A percentile compares a stretch with the other conserved stretches of the same genome.
These are phyloP conservation scores for Chaunax sp. DNA, from an alignment of 2,797 vertebrate species.

Conservation along the genomic window DNA sequence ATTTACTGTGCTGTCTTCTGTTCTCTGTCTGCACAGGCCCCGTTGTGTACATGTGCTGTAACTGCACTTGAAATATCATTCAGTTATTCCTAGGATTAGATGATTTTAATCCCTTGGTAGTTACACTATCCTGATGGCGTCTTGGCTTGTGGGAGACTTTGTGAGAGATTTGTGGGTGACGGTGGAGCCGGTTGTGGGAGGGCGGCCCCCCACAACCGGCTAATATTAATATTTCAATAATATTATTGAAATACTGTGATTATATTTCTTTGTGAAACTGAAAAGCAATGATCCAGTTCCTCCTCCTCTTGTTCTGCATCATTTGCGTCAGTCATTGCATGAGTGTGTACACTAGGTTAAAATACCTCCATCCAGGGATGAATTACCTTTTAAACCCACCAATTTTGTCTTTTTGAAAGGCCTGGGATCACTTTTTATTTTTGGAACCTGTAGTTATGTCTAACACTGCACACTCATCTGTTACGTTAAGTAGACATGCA, in stretches of 20 bases:
- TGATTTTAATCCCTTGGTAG: too few relatives aligned
- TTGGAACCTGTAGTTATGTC: slow-evolving; percentile 34
- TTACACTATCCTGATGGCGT: too few relatives aligned
- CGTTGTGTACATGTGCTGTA: slow-evolving; percentile 21
- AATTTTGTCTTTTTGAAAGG: slow-evolving; percentile 38
- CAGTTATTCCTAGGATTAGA: too few relatives aligned
- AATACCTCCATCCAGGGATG: slow-evolving; percentile 28
- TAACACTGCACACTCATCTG: slow-evolving; percentile 18
- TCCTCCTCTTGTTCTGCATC: slow-evolving; percentile 53
- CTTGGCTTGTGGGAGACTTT: too few relatives aligned
- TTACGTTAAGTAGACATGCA: slow-evolving; percentile 30
- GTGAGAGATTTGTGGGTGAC: too few relatives aligned
- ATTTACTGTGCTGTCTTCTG: slow-evolving; percentile 12
- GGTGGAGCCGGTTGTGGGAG: too few relatives aligned
- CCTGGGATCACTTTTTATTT: slow-evolving; percentile 26
- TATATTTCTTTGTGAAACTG: slow-evolving; percentile 55
- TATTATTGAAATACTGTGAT: slow-evolving; percentile 12
- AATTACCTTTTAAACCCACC: slow-evolving; percentile 27
- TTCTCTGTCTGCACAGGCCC: slow-evolving; percentile 12
- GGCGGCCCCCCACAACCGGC: too few relatives aligned
- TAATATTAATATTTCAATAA: too few relatives aligned
- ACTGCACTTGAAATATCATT: slow-evolving; percentile 18
- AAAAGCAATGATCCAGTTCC: slow-evolving; percentile 33
- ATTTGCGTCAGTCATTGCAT: slow-evolving; percentile 56
- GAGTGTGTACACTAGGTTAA: slow-evolving; percentile 40